These are phyloP conservation scores for Bos javanicus DNA, from an alignment of 2,113 vertebrate species.

Conservation along the genomic window DNA sequence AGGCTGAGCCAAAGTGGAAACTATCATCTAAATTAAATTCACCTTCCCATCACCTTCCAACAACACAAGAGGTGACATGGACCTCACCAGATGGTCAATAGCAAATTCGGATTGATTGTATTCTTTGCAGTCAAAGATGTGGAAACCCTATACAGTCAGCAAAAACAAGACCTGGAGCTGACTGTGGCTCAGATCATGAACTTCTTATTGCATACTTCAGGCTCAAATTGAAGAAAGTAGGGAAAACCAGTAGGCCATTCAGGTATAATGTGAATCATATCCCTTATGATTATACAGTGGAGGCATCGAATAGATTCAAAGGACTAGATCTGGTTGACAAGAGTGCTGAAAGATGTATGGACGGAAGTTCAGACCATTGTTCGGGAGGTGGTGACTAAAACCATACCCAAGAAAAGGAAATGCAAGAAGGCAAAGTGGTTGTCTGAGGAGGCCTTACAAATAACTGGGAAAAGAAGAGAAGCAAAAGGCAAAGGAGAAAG, in stretches of 20 bases:
- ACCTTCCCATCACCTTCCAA: not conserved
- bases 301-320: not conserved
- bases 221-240: not conserved
- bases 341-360: not conserved
- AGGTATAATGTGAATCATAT: not conserved
- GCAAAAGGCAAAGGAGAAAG: not conserved
- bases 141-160: not conserved
- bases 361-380: not conserved
- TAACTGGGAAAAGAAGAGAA: not conserved
- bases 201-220: not conserved
- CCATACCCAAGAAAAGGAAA: not conserved
- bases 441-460: not conserved
- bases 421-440: not conserved
- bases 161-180: not conserved
- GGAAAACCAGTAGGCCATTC: not conserved
- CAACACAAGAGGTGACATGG: not conserved
- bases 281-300: not conserved
- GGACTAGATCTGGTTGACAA: not conserved
- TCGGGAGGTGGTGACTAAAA: not conserved
- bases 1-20: not conserved
- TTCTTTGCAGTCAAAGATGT: not conserved
- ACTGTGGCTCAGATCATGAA: not conserved
- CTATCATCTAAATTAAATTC: not conserved
- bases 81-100: not conserved
- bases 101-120: not conserved